Evolutionary conservation across 2,888 invertebrate species (phyloP), one percentile per base, ranked within the genome.

Genomic region (Anarsia innoxiella): DNA sequence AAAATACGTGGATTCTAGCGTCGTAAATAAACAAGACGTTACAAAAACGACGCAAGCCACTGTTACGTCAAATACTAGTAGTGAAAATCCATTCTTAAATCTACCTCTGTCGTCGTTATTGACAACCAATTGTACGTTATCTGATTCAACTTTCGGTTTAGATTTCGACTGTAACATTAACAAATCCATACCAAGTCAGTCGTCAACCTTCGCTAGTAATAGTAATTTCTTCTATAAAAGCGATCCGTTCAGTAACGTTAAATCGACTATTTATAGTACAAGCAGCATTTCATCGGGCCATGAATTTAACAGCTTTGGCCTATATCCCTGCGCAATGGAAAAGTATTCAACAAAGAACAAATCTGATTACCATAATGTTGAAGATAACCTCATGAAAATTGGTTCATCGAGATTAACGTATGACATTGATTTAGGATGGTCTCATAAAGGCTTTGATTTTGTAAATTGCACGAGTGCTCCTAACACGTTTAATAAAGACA

Each of bases 271-370:
- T 53, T 83, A 83, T 40, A 82, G 83, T 45, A 83, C 82, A 4
- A 83, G 83, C 48, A 79, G 59, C 51, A 80, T 84, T 39, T 66
- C 82, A 19, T 69, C 82, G 12, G 70, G 73, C 12, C 84, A 83
- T 43, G 84, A 84, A 45, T 84, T 75, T 42, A 83, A 82, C 44
- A 72, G 69, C 37, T 64, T 84, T 9, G 77, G 79, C 0, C 61
- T 84, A 10, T 84, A 84, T 53, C 84, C 84, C 1, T 84, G 84
- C 54, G 84, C 84, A 1, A 78, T 84, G 69, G 84, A 84, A 49
- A 83, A 82, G 51, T 84, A 80, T 51, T 44, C 72, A 4, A 54
- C 72, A 3, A 84, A 84, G 61, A 79, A 61, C 47, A 84, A 84
- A 61, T 29, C 75, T 1, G 83, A 84, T 31, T 80, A 63, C 44